Evolutionary conservation across 2,888 invertebrate species (phyloP).

Genomic region (Carpatolechia fugitivella): DNA sequence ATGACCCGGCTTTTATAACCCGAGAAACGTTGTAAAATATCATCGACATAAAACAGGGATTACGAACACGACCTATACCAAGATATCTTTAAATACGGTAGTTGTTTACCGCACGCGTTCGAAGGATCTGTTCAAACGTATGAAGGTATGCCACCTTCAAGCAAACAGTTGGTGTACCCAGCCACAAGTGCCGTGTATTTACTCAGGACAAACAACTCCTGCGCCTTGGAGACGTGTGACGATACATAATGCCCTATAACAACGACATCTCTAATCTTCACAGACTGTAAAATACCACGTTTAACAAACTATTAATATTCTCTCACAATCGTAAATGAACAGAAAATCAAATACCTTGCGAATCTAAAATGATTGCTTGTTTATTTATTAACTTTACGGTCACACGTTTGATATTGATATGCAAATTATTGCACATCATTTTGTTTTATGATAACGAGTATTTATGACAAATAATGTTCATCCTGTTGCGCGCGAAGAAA

Average conservation of each 20-base stretch:
- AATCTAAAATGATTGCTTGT: neutral
- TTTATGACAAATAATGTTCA: slow-evolving; percentile 32
- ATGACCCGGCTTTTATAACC: neutral
- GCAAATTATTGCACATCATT: neutral
- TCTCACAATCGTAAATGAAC: neutral
- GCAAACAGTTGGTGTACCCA: slow-evolving; percentile 59
- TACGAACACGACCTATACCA: slow-evolving; percentile 32
- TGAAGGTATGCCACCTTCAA: slow-evolving; percentile 55
- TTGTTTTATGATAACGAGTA: neutral
- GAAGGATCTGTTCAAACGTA: slow-evolving; percentile 31
- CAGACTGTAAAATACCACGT: neutral
- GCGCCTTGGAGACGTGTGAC: slow-evolving; percentile 1
- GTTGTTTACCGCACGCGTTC: slow-evolving; percentile 24
- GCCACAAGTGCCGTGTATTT: slow-evolving; percentile 67
- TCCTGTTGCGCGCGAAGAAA: slow-evolving; percentile 52
- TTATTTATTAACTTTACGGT: slow-evolving; percentile 16
- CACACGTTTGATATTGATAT: neutral
- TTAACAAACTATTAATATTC: neutral
- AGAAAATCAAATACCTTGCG: neutral
- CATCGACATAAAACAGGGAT: neutral
- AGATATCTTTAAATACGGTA: slow-evolving; percentile 29
- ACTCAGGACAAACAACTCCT: slow-evolving; percentile 57
- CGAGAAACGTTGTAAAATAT: neutral
- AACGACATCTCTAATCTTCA: neutral
- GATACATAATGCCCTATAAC: slow-evolving; percentile 2